phyloP scores from a whole-genome alignment of 1,140 invertebrate genomes.

The Nomia melanderi region DNA sequence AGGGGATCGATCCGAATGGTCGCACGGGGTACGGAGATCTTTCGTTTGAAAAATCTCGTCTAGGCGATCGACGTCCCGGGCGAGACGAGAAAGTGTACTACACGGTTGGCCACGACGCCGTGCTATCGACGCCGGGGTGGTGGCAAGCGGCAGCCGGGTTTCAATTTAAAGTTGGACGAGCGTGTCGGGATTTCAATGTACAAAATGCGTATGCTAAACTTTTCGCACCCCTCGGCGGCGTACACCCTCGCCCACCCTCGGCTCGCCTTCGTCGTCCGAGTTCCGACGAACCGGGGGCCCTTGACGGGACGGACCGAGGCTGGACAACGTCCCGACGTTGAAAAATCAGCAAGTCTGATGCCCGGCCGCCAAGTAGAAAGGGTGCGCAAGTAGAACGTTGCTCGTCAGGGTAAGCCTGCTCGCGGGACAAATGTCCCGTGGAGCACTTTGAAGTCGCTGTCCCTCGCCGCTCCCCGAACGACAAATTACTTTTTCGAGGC shows the following conservation, averaged over 20 bases:
- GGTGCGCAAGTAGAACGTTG: conserved; percentile 61
- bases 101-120: conserved; percentile 17
- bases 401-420: conserved; percentile 40
- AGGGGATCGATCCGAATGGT: background rate
- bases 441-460: conserved; percentile 68
- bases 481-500: conserved; percentile 67
- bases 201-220: conserved; percentile 79
- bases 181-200: conserved; percentile 78
- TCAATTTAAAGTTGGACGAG: conserved; percentile 77
- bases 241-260: conserved; percentile 42
- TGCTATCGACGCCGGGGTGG: conserved; percentile 41
- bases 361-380: conserved; percentile 66
- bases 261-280: conserved; percentile 57
- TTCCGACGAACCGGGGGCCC: conserved; percentile 53
- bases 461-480: conserved; percentile 46
- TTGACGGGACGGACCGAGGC: conserved; percentile 51
- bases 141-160: conserved; percentile 61
- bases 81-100: conserved; percentile 14
- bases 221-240: conserved; percentile 70
- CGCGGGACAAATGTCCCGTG: conserved; percentile 55
- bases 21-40: background rate
- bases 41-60: conserved; percentile 1
- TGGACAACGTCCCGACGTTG: conserved; percentile 69
- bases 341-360: conserved; percentile 80
- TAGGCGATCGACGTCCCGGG: background rate